Base-by-base conservation (phyloP, 1,140 invertebrate species). In the Drosophila pandora region DNA sequence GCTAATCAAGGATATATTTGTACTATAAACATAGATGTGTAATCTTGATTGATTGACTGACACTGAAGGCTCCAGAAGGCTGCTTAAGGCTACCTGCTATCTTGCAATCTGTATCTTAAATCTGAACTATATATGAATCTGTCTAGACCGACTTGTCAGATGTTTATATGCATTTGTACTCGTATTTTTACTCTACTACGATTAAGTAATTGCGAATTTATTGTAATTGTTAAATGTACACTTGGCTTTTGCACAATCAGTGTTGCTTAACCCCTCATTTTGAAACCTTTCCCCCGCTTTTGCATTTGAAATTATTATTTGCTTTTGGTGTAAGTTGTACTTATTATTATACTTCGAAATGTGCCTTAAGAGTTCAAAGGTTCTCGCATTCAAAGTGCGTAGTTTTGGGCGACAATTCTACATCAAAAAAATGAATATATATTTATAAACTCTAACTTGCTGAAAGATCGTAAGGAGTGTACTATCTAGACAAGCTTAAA, bases 41-140 rank as follows among this genome's bases (percentile, higher is more conserved):
- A 68, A 76, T 74, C 74, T 60, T 73, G 78, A 76, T 85, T 90
- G 89, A 89, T 83, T 90, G 89, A 90, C 89, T 90, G 89, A 90
- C 89, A 90, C 89, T 90, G 71, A 83, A 77, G 87, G 87, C 87
- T 84, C 68, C 55, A 56, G 37, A 56, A 62, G 67, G 71, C 64
- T 85, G 72, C 65, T 17, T 17, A 17, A 17, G 17, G 17, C 17
- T 80, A 59, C 60, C 61, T 56, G 62, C 59, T 80, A 74, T 79
- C 69, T 64, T 57, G 75, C 41, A 64, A 70, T 52, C 59, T 49
- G 32, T 56, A 67, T 48, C 41, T 55, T 34, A 71, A 73, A 58
- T 32, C 37, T 53, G 17, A 53, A 12, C 63, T 69, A 56, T 69
- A 69, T 53, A 69, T 53, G 22, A 72, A 76, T 45, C 67, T 77